These are phyloP conservation scores for Nymphalis c-album DNA, from an alignment of 2,888 invertebrate genomes.

Conservation along the genomic window DNA sequence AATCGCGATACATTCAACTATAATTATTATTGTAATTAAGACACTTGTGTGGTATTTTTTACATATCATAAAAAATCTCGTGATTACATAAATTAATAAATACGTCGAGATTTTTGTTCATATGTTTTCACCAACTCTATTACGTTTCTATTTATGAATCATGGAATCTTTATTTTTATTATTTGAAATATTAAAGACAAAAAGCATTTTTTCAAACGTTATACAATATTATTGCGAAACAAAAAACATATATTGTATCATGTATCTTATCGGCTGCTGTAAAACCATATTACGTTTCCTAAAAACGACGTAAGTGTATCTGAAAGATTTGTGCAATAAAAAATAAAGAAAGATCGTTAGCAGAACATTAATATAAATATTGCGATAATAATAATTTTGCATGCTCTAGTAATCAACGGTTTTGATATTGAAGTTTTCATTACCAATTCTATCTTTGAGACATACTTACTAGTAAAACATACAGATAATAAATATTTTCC, in stretches of 20 bases:
- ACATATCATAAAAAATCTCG: no score
- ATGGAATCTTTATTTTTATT: not conserved
- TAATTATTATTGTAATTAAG: no score
- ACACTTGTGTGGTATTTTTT: no score
- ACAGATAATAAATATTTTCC: not conserved
- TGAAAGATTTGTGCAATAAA: constrained; percentile 28
- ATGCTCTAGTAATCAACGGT: constrained; percentile 25
- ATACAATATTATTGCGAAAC: constrained; percentile 19
- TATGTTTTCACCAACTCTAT: not conserved
- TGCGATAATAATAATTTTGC: constrained; percentile 11
- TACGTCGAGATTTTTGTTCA: not conserved
- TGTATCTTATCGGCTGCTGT: constrained; percentile 10
- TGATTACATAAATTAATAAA: no score
- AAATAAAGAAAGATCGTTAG: constrained; percentile 22
- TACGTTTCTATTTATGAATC: not conserved
- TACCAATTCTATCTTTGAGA: constrained; percentile 4
- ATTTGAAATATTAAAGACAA: not conserved
- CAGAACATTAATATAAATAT: constrained; percentile 16
- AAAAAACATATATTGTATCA: constrained; percentile 23
- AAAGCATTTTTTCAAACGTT: constrained; percentile 14
- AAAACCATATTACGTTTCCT: constrained; percentile 30
- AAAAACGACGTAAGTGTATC: constrained; percentile 20
- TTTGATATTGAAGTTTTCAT: constrained; percentile 24
- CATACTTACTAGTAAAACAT: not conserved
- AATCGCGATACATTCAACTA: no score